Conservation (phyloP, 2,113 vertebrate genomes). For the Neolamprologus longior region DNA sequence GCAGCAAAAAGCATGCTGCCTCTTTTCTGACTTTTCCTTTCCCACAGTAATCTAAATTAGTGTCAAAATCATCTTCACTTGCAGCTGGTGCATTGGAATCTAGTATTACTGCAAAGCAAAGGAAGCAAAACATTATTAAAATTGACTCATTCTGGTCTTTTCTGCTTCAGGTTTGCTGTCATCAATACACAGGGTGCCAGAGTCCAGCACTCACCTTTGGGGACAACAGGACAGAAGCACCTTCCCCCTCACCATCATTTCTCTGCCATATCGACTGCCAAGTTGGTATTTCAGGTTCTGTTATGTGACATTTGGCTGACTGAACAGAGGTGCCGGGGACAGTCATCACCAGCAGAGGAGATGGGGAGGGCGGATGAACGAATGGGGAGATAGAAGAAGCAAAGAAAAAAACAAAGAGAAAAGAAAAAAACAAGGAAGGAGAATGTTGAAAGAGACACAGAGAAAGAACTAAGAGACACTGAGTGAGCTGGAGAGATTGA, state of each 20-base stretch:
- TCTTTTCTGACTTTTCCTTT: background rate
- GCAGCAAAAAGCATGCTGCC: background rate
- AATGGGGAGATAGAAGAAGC: background rate
- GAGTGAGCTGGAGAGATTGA: constrained; percentile 22
- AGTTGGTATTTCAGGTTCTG: constrained; percentile 70
- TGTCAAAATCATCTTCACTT: background rate
- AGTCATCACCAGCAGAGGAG: constrained; percentile 54
- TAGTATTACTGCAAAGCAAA: background rate
- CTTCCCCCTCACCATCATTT: constrained; percentile 45
- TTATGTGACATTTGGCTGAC: constrained; percentile 74
- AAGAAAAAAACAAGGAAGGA: background rate
- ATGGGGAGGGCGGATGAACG: constrained; percentile 9
- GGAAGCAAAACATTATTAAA: background rate
- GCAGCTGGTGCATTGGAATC: background rate
- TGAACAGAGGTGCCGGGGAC: constrained; percentile 63
- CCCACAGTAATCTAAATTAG: background rate
- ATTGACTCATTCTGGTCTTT: background rate
- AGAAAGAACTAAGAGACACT: constrained; percentile 7
- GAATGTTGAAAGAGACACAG: constrained; percentile 10
- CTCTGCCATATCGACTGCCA: constrained; percentile 58
- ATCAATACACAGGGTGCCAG: background rate
- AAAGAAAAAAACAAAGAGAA: background rate
- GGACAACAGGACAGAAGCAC: constrained; percentile 41
- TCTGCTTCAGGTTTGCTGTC: constrained; percentile 30
- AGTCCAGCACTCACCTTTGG: constrained; percentile 38